Base-by-base conservation (phyloP, 2,113 vertebrate species). In the Heterotilapia buettikoferi region DNA sequence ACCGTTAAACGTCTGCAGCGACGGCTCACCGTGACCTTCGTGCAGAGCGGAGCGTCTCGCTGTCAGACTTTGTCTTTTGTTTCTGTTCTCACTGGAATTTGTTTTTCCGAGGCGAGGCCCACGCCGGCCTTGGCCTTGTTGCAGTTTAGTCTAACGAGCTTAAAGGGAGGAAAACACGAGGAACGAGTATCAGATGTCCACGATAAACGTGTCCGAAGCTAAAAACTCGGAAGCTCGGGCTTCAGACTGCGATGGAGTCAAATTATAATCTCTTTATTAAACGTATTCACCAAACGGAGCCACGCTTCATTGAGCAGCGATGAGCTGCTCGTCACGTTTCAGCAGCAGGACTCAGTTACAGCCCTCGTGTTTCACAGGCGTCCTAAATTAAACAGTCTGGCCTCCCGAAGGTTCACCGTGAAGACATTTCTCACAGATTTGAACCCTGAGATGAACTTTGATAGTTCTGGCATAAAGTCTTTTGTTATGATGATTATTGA, bases 211-310 rank as follows among this genome's bases (percentile, higher is more conserved):
- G 16, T 52, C 47, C 29, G 31, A 50, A 76, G 71, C 43, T 73
- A 45, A 63, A 63, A 16, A 0, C 31, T 45, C 13, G 26, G 21
- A 5, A 5, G n/a, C 7, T 73, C 68, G 0, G 21, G 40, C 68
- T 1, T 76, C 68, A 76, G 68, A 47, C 13, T 11, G 40, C 9
- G 13, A 10, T 29, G 40, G 24, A 76, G 38, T 73, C 68, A 7
- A 76, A 0, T 45, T 47, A 47, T 4, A 47, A 47, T 47, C 8
- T 47, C 24, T 29, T 76, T 29, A 18, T 19, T 47, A 19, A 76
- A 76, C 14, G 9, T 10, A 7, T 16, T 73, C 18, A 7, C 18
- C 61, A 66, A 66, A 66, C 31, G n/a, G 31, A 66, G 59, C 5
- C 21, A 4, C 7, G 19, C n/a, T 16, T 18, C n/a, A 14, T 36